phyloP scores from a whole-genome alignment of 2,113 vertebrate genomes.

The Bubo scandiacus region DNA sequence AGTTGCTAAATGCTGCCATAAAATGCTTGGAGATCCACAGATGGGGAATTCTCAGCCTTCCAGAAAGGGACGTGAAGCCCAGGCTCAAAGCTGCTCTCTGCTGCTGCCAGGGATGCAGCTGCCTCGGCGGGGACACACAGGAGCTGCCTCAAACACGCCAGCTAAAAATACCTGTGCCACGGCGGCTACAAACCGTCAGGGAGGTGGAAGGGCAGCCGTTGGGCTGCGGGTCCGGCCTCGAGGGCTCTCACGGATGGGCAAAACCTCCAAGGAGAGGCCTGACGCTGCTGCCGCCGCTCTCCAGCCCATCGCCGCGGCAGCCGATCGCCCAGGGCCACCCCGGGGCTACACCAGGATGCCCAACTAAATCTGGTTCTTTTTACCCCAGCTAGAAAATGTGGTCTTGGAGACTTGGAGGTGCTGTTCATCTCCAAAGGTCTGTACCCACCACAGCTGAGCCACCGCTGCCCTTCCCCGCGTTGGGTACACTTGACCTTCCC shows the following conservation, averaged over 20 bases:
- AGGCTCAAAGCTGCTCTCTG: not conserved
- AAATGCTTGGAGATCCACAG: not conserved
- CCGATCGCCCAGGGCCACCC: fast-evolving
- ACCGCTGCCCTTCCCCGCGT: fast-evolving
- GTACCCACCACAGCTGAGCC: fast-evolving
- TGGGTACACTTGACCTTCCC: not conserved
- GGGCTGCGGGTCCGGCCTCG: no score
- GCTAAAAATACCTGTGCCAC: fast-evolving
- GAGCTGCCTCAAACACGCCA: not conserved
- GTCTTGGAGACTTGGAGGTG: not conserved
- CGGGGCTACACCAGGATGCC: not conserved
- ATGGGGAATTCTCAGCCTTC: not conserved
- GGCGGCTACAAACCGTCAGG: fast-evolving
- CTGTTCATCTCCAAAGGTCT: not conserved
- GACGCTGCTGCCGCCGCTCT: fast-evolving
- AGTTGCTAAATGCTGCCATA: fast-evolving
- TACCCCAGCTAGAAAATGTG: no score
- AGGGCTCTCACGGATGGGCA: not conserved
- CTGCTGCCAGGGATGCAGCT: not conserved
- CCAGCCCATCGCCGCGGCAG: fast-evolving
- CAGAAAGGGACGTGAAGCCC: not conserved
- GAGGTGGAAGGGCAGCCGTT: not conserved
- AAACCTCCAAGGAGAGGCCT: not conserved
- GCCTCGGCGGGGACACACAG: fast-evolving
- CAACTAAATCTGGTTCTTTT: not conserved